phyloP scores from a whole-genome alignment of 2,113 vertebrate species.

The Eclectus roratus region DNA sequence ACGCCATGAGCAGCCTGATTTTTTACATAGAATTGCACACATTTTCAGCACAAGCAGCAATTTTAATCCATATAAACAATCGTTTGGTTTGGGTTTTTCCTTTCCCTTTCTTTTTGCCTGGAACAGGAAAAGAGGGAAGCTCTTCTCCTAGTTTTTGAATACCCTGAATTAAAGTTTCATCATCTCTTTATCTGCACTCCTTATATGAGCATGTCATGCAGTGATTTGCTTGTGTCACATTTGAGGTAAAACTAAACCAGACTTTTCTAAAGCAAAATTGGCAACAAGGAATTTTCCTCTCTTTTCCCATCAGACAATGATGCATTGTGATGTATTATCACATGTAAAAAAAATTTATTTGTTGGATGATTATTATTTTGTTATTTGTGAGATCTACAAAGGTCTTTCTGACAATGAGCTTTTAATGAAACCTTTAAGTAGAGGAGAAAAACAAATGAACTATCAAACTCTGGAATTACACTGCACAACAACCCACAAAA shows the following conservation, averaged over 20 bases:
- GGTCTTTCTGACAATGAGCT: constrained; percentile 1
- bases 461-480: background rate
- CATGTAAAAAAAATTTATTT: background rate
- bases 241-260: background rate
- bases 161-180: background rate
- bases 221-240: background rate
- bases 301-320: background rate
- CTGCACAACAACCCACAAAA: background rate
- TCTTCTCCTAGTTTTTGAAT: background rate
- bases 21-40: background rate
- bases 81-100: background rate
- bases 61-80: background rate
- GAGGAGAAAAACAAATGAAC: background rate
- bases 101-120: background rate
- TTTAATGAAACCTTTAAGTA: background rate
- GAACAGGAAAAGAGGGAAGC: background rate
- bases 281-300: background rate
- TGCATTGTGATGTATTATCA: background rate
- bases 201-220: background rate
- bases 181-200: background rate
- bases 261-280: constrained; percentile 26
- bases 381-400: background rate
- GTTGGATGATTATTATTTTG: constrained; percentile 10
- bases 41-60: background rate
- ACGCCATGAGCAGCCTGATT: fast-evolving